Evolutionary conservation across 2,888 invertebrate species (phyloP).

Genomic region (Nephrotoma appendiculata): DNA sequence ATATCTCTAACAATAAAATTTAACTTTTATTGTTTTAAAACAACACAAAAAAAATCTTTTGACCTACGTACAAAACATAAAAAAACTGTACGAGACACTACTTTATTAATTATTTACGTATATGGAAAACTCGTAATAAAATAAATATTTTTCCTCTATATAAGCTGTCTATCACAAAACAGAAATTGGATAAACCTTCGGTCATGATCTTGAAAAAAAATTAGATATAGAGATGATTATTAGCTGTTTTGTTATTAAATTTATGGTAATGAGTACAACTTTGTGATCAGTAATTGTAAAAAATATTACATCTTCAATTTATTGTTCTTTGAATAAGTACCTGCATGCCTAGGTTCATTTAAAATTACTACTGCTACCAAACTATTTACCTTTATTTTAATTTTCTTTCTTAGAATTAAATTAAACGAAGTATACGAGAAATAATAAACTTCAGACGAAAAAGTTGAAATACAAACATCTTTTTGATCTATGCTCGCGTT

Average conservation of each 20-base stretch:
- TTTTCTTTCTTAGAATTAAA: not conserved
- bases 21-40: not conserved
- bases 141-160: not conserved
- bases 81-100: not conserved
- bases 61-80: not conserved
- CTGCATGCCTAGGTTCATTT: not conserved
- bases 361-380: not conserved
- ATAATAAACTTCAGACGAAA: not conserved
- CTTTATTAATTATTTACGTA: not conserved
- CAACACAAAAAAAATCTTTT: not conserved
- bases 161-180: not conserved
- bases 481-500: not conserved
- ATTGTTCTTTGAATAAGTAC: not conserved
- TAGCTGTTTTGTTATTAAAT: not conserved
- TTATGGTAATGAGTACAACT: not conserved
- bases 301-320: not conserved
- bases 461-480: not conserved
- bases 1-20: not conserved
- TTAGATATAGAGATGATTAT: not conserved
- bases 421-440: not conserved
- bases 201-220: not conserved
- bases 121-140: not conserved
- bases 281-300: not conserved
- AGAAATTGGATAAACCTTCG: not conserved
- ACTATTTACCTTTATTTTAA: not conserved